Conservation (phyloP, 2,797 vertebrate species). For the Sylvia borin region DNA sequence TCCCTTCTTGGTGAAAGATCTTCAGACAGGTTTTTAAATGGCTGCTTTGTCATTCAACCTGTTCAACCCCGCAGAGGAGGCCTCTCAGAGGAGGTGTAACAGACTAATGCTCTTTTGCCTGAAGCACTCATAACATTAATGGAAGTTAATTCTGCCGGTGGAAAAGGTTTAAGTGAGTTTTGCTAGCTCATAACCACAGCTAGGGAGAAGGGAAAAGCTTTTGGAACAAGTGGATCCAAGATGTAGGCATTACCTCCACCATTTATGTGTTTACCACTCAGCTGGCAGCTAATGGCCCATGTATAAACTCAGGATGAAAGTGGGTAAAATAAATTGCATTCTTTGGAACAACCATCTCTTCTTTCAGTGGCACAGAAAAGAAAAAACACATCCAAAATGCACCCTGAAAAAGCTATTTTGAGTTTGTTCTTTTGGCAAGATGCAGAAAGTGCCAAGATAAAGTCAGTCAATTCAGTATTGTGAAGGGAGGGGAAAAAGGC, state of each 20-base stretch:
- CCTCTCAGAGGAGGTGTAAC: conserved; percentile 42
- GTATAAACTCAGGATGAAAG: conserved; percentile 20
- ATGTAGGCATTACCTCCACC: conserved; percentile 29
- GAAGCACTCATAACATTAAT: conserved; percentile 36
- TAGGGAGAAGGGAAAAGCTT: conserved; percentile 46
- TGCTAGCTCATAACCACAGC: conserved; percentile 25
- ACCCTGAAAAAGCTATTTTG: conserved; percentile 35
- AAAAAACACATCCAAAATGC: not conserved
- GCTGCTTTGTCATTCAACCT: conserved; percentile 47
- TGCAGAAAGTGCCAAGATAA: not conserved
- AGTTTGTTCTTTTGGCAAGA: conserved; percentile 19
- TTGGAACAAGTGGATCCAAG: conserved; percentile 1
- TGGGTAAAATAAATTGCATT: conserved; percentile 31
- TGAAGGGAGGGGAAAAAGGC: not conserved
- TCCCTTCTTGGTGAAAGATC: conserved; percentile 7
- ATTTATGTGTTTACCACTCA: conserved; percentile 50
- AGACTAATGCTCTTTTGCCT: conserved; percentile 47
- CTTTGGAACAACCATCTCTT: conserved; percentile 12
- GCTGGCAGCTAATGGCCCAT: conserved; percentile 50
- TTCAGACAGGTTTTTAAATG: conserved; percentile 32
- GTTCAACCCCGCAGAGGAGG: not conserved
- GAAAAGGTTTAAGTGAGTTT: conserved; percentile 46
- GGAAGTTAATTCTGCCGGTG: conserved; percentile 51
- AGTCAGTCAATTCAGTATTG: not conserved
- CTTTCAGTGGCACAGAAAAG: not conserved